These are phyloP conservation scores for Dynastes tityus DNA, from an alignment of 2,888 invertebrate species.

Conservation along the genomic window DNA sequence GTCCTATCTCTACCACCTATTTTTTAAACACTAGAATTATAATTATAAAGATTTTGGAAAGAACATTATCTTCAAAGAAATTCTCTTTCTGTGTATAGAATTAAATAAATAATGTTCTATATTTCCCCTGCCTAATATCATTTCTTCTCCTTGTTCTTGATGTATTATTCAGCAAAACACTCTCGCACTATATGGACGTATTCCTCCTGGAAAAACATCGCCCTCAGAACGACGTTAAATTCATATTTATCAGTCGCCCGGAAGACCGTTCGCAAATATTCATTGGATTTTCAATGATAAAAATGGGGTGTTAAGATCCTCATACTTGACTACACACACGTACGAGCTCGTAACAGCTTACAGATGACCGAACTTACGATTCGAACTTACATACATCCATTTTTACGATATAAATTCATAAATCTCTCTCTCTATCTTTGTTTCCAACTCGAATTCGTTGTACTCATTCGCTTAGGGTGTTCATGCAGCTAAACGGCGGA, in stretches of 20 bases:
- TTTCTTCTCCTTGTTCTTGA: background rate
- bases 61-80: no score
- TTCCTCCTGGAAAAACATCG: constrained; percentile 4
- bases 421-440: constrained; percentile 7
- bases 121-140: background rate
- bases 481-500: background rate
- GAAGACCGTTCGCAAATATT: constrained; percentile 18
- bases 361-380: constrained; percentile 16
- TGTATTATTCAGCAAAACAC: constrained; percentile 34
- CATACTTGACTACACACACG: constrained; percentile 25
- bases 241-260: constrained; percentile 15
- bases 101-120: background rate
- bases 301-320: constrained; percentile 22
- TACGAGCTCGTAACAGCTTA: constrained; percentile 14
- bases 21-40: no score
- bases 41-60: no score
- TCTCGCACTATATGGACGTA: constrained; percentile 2
- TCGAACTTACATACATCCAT: constrained; percentile 1
- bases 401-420: constrained; percentile 33
- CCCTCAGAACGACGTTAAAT: constrained; percentile 34
- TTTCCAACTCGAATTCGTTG: background rate
- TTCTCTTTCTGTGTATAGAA: background rate
- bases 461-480: background rate
- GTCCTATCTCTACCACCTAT: no score
- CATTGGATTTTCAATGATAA: constrained; percentile 31